These are phyloP conservation scores for Coryphaenoides rupestris DNA, from an alignment of 2,113 vertebrate species.

Conservation along the genomic window DNA sequence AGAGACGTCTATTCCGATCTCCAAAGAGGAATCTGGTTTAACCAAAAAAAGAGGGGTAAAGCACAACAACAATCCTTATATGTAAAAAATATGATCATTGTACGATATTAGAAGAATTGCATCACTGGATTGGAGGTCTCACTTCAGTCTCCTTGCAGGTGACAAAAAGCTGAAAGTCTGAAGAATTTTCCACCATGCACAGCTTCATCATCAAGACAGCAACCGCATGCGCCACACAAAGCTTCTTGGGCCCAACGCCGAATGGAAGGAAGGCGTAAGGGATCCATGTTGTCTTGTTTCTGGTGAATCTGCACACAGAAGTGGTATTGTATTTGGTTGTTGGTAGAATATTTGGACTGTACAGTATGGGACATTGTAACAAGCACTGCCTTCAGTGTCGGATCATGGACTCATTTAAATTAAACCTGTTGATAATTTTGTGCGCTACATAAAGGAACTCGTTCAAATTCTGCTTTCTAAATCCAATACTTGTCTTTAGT, in stretches of 20 bases:
- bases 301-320: slow-evolving; percentile 66
- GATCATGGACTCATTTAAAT: too few relatives aligned
- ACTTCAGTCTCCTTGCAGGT: slow-evolving; percentile 75
- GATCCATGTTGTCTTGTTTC: slow-evolving; percentile 64
- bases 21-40: slow-evolving; percentile 65
- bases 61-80: too few relatives aligned
- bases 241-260: slow-evolving; percentile 75
- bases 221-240: slow-evolving; percentile 77
- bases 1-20: slow-evolving; percentile 38
- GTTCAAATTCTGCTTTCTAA: too few relatives aligned
- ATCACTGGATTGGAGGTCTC: slow-evolving; percentile 25
- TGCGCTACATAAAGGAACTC: too few relatives aligned
- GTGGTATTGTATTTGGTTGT: too few relatives aligned
- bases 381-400: too few relatives aligned
- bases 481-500: too few relatives aligned
- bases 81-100: background rate
- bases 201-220: slow-evolving; percentile 67
- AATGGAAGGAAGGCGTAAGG: slow-evolving; percentile 72
- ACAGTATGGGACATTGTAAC: too few relatives aligned
- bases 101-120: background rate
- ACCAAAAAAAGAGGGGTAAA: background rate
- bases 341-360: too few relatives aligned
- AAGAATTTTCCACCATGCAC: slow-evolving; percentile 52
- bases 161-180: slow-evolving; percentile 68
- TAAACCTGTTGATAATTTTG: too few relatives aligned